Evolutionary conservation across 2,888 invertebrate species (phyloP).

Genomic region (Chymomyza procnemis): DNA sequence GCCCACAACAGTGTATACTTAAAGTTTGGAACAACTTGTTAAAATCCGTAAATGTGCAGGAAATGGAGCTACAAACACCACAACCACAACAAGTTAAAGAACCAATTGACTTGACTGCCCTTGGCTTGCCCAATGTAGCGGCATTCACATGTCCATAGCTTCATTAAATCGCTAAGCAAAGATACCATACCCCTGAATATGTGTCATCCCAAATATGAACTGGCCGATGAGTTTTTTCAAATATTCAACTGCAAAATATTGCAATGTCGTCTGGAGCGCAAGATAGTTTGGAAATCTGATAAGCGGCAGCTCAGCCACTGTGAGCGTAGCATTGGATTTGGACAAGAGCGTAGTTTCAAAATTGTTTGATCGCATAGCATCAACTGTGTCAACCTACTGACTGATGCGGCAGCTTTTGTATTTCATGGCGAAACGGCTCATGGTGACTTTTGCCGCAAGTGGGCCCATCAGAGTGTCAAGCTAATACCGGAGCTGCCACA

Average conservation of each 20-base stretch:
- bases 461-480: not conserved
- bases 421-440: conserved; percentile 7
- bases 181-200: not conserved
- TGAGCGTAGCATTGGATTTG: not conserved
- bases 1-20: not conserved
- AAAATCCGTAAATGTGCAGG: not conserved
- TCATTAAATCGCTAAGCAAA: not conserved
- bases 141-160: not conserved
- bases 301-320: not conserved
- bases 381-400: not conserved
- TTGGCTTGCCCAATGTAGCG: not conserved
- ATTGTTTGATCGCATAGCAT: not conserved
- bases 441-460: not conserved
- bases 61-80: not conserved
- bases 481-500: not conserved
- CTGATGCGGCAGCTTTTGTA: not conserved
- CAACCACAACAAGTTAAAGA: not conserved
- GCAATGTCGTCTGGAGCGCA: not conserved
- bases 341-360: not conserved
- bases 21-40: not conserved
- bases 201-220: not conserved
- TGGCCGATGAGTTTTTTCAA: not conserved
- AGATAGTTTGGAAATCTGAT: not conserved
- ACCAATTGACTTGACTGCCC: not conserved
- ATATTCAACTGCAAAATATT: conserved; percentile 6